Conservation (phyloP, 2,113 vertebrate species). For the Plotosus lineatus region DNA sequence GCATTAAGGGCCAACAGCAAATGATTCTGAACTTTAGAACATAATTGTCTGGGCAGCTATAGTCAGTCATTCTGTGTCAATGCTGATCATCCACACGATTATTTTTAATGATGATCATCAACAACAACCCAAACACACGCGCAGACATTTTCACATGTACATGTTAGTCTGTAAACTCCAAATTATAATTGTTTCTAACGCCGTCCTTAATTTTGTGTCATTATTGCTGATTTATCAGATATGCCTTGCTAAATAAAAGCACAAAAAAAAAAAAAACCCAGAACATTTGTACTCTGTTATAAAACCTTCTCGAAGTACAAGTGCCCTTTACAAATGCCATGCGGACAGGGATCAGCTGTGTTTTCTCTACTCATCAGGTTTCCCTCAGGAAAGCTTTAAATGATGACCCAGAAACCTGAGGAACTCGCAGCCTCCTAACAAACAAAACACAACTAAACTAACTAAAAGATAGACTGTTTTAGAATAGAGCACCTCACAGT, state of each 20-base stretch:
- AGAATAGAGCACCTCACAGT: conserved; percentile 80
- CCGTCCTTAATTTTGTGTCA: background rate
- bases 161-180: background rate
- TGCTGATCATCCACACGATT: too few relatives aligned
- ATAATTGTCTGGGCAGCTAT: too few relatives aligned
- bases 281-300: background rate
- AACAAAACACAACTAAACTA: background rate
- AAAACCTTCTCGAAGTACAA: background rate
- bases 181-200: background rate
- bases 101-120: too few relatives aligned
- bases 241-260: background rate
- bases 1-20: too few relatives aligned
- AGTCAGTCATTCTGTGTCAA: too few relatives aligned
- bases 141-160: background rate
- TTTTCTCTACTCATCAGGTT: conserved; percentile 9
- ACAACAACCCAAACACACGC: too few relatives aligned
- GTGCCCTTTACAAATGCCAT: background rate
- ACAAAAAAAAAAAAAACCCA: background rate
- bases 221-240: background rate
- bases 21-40: too few relatives aligned
- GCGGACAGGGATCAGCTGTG: conserved; percentile 57
- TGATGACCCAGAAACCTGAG: conserved; percentile 22
- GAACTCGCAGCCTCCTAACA: background rate
- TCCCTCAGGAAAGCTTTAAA: conserved; percentile 25
- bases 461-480: too few relatives aligned